Conservation (phyloP, 1,140 invertebrate species). For the Calephelis virginiensis region DNA sequence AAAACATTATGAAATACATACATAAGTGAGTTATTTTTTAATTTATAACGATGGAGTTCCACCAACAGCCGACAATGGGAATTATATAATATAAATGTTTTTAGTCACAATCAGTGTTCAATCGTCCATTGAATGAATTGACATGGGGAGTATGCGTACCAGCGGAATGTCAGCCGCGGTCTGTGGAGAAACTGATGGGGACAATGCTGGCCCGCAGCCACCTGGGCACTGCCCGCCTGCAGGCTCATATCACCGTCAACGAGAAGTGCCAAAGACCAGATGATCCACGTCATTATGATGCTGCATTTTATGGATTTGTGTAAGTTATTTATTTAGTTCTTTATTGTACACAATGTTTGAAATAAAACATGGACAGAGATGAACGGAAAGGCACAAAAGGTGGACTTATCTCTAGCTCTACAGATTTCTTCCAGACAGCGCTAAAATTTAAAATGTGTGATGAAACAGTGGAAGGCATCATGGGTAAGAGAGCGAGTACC, state of each 20-base stretch:
- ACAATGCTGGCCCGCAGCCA: constrained; percentile 65
- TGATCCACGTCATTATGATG: constrained; percentile 46
- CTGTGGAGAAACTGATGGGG: constrained; percentile 68
- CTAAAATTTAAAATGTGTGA: too few relatives aligned
- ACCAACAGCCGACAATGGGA: too few relatives aligned
- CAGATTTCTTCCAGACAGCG: too few relatives aligned
- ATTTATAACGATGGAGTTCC: too few relatives aligned
- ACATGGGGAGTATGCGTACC: constrained; percentile 80
- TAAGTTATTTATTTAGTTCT: constrained; percentile 40
- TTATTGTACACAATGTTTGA: too few relatives aligned
- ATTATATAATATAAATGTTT: constrained; percentile 17
- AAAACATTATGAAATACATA: too few relatives aligned
- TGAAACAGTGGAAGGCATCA: too few relatives aligned
- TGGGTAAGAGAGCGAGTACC: too few relatives aligned
- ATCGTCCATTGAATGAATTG: constrained; percentile 66
- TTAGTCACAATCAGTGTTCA: constrained; percentile 54
- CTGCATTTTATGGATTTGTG: constrained; percentile 68
- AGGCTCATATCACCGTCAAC: constrained; percentile 56
- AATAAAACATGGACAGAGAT: too few relatives aligned
- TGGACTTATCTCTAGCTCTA: too few relatives aligned
- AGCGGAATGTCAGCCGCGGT: constrained; percentile 65
- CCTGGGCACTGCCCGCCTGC: constrained; percentile 60
- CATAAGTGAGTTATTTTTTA: too few relatives aligned
- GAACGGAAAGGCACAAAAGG: too few relatives aligned
- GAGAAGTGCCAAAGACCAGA: constrained; percentile 55